Conservation (phyloP, 2,113 vertebrate genomes). For the Todiramphus chloris region DNA sequence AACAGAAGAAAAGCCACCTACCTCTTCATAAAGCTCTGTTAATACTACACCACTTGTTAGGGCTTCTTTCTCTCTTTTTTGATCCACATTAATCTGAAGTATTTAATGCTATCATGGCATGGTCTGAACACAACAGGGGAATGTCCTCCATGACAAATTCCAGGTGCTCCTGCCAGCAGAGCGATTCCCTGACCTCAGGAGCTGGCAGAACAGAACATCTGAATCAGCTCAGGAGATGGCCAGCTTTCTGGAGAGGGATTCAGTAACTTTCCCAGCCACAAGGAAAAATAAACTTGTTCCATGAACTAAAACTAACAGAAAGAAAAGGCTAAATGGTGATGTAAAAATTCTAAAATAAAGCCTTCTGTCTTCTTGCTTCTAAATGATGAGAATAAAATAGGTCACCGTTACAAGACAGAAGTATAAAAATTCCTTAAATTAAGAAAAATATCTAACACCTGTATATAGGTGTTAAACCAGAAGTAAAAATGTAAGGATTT, state of each 20-base stretch:
- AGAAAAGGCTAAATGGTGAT: background rate
- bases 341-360: background rate
- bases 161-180: slow-evolving; percentile 24
- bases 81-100: background rate
- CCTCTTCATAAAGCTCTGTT: background rate
- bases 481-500: background rate
- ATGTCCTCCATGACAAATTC: background rate
- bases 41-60: background rate
- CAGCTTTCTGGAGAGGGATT: background rate
- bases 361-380: background rate
- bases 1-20: background rate
- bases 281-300: background rate
- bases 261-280: background rate
- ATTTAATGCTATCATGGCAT: background rate
- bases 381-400: background rate
- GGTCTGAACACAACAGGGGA: background rate
- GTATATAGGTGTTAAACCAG: background rate
- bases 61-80: background rate
- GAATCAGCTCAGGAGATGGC: background rate
- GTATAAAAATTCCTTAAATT: background rate
- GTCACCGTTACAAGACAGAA: background rate
- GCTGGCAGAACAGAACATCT: slow-evolving; percentile 5
- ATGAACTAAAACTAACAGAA: background rate
- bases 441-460: background rate
- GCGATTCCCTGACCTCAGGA: background rate